These are phyloP conservation scores for Hydrolagus colliei DNA, from an alignment of 2,797 vertebrate genomes.

Conservation along the genomic window DNA sequence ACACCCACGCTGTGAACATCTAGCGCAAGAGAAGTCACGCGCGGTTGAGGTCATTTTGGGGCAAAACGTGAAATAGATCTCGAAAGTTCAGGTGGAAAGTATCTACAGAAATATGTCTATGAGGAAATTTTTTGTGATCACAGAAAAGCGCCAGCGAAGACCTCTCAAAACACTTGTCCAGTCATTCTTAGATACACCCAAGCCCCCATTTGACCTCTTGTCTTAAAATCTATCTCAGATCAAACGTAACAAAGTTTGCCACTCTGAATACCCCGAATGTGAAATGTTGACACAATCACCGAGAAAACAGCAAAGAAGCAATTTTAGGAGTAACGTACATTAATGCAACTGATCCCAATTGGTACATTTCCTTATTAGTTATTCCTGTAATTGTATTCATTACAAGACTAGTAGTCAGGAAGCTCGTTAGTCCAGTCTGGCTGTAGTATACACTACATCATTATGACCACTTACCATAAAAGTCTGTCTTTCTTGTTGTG, in stretches of 20 bases:
- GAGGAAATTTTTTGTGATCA: background rate
- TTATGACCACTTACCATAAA: conserved; percentile 15
- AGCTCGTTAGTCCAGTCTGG: conserved; percentile 23
- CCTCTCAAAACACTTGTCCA: background rate
- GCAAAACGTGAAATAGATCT: background rate
- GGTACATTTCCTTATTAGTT: conserved; percentile 22
- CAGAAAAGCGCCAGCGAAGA: background rate
- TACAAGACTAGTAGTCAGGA: conserved; percentile 25
- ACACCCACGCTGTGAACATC: background rate
- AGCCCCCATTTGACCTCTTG: background rate
- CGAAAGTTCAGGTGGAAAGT: background rate
- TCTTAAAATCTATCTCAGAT: background rate
- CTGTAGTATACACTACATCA: conserved; percentile 14
- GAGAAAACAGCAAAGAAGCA: conserved; percentile 6
- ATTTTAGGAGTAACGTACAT: conserved; percentile 10
- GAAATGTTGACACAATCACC: too few species aligned
- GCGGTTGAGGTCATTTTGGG: background rate
- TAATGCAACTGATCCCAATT: conserved; percentile 9
- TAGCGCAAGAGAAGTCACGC: background rate
- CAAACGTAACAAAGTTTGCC: too few species aligned
- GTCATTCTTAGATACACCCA: background rate
- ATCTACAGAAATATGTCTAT: background rate
- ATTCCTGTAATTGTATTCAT: conserved; percentile 28
- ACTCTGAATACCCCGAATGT: too few species aligned
- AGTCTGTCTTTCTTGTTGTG: background rate